Evolutionary conservation across 2,888 invertebrate genomes (phyloP), one percentile per base, ranked within the genome.

Genomic region (Tethea ocularis): DNA sequence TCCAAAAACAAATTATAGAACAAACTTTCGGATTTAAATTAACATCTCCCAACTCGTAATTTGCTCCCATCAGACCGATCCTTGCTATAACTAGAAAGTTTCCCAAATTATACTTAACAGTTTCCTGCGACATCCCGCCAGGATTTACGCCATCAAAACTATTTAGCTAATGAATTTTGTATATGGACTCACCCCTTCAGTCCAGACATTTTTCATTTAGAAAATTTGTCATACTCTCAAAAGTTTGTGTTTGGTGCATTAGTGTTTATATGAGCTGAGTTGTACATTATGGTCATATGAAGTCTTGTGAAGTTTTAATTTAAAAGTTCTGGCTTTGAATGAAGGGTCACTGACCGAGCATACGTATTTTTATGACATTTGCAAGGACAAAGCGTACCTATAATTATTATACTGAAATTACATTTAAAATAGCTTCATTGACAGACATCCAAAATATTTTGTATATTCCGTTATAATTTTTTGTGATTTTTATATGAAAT

Each of bases 241-340:
- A 74, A 67, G 70, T 87, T 86, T 61, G 63, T 63, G 61, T 75
- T 66, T 66, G 67, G 69, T 76, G 70, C 77, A 78, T 78, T 78
- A 78, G 73, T 67, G 69, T 71, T 66, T 64, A 64, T 68, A 71
- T 63, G 66, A 68, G 70, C 66, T 73, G 74, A 68, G 64, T 71
- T 67, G 66, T 69, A 70, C 64, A 69, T 75, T 76, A 80, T 72
- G 73, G 72, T 68, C 75, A 73, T 81, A 72, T 76, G 75, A 69
- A 80, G 72, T 78, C 62, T 66, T 70, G 73, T 80, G 68, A 67
- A 70, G 78, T 78, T 81, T 87, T 85, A 82, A 86, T 87, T 83
- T 83, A 81, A 82, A 87, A 88, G 82, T 85, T 88, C 81, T 57
- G 24, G 59, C 57, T 26, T 61, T 60, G 46, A 46, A 61, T 57